Evolutionary conservation across 2,888 invertebrate species (phyloP).

Genomic region (Drosophila prolongata): DNA sequence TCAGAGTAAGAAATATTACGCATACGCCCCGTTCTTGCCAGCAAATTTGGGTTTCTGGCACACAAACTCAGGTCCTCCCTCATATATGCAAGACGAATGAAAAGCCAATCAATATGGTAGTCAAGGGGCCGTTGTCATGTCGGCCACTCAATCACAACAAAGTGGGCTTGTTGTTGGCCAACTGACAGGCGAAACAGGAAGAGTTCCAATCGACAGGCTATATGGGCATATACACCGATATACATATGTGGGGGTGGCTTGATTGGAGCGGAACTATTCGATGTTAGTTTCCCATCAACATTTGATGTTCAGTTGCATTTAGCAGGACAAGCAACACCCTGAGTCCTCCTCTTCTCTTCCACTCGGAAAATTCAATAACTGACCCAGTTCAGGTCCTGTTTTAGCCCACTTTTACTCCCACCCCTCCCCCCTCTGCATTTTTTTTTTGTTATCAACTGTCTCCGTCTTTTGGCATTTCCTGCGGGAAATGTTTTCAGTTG

Average conservation of each 20-base stretch:
- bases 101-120: constrained; percentile 66
- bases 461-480: constrained; percentile 54
- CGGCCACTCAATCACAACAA: constrained; percentile 51
- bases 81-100: constrained; percentile 27
- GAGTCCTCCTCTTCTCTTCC: neutral
- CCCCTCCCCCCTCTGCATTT: neutral
- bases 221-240: neutral
- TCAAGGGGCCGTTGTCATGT: constrained; percentile 64
- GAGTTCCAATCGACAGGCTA: constrained; percentile 25
- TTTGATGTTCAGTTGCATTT: constrained; percentile 37
- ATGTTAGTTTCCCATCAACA: constrained; percentile 36
- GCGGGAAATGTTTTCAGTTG: constrained; percentile 36
- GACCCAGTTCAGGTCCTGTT: constrained; percentile 74
- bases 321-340: constrained; percentile 29
- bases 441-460: constrained; percentile 34
- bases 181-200: constrained; percentile 28
- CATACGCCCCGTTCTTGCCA: constrained; percentile 54
- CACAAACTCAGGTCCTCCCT: constrained; percentile 26
- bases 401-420: constrained; percentile 6
- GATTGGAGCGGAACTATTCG: constrained; percentile 21
- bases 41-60: constrained; percentile 67
- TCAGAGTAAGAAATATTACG: constrained; percentile 57
- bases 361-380: constrained; percentile 81
- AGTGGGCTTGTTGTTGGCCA: constrained; percentile 26
- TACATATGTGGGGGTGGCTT: neutral